A percentile compares a stretch with the other conserved stretches of the same genome.
Conservation (phyloP, 2,888 invertebrate genomes). For the Trissonchulus sp. region DNA sequence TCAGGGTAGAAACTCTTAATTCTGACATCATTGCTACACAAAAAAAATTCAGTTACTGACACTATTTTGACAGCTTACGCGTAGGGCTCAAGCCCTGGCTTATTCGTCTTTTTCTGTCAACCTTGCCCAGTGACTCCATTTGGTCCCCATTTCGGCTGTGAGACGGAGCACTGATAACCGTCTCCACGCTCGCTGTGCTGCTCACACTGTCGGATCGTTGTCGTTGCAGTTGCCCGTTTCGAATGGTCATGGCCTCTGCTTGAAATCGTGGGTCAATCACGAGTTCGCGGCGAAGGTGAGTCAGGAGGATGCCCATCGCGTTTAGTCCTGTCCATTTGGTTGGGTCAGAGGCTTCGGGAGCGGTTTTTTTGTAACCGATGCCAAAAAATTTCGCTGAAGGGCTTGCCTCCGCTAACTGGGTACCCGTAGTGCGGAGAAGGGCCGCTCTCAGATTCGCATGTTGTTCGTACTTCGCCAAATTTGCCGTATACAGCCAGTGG, state of each 20-base stretch:
- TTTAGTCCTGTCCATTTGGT: conserved; percentile 5
- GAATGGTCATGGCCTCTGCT: neutral
- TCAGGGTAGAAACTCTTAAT: neutral
- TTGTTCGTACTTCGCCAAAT: conserved; percentile 15
- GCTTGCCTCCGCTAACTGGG: conserved; percentile 1
- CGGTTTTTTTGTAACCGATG: neutral
- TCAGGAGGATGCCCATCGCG: conserved; percentile 15
- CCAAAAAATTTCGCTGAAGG: neutral
- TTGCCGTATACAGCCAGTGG: neutral
- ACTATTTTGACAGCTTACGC: no score
- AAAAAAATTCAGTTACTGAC: no score
- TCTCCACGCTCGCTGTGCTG: no score
- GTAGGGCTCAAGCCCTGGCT: no score
- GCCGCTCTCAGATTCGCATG: neutral
- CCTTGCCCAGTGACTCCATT: no score
- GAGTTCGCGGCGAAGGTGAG: neutral
- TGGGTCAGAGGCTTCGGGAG: conserved; percentile 5
- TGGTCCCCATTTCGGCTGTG: no score
- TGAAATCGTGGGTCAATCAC: neutral
- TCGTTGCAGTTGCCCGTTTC: no score
- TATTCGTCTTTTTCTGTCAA: no score
- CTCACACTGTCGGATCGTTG: no score
- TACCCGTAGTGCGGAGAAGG: neutral
- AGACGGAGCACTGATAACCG: no score
- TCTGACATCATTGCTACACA: no score